Evolutionary conservation across 2,888 invertebrate species (phyloP).

Genomic region (Hecatera dysodea): DNA sequence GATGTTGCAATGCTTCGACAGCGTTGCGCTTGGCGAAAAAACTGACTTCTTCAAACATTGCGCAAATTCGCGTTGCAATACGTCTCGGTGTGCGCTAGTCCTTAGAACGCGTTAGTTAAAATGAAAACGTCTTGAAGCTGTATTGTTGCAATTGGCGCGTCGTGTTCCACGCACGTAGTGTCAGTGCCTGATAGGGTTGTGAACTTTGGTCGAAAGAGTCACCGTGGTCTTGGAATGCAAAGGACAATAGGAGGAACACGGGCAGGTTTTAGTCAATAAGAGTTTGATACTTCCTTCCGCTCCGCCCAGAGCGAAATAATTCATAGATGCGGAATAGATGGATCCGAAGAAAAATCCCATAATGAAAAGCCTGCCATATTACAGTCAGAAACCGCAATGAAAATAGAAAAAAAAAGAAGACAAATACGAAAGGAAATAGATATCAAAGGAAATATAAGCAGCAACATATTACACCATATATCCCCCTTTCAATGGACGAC

Average conservation of each 20-base stretch:
- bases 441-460: conserved; percentile 27
- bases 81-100: not conserved
- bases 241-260: no score
- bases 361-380: not conserved
- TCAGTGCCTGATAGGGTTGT: no score
- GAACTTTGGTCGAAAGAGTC: no score
- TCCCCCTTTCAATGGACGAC: conserved; percentile 46
- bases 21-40: not conserved
- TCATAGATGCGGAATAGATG: no score
- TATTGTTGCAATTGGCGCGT: conserved; percentile 17
- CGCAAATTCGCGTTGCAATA: not conserved
- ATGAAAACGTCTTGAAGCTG: conserved; percentile 29
- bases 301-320: no score
- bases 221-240: no score
- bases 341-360: no score
- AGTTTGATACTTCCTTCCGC: no score
- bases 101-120: conserved; percentile 48
- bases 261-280: no score
- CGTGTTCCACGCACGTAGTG: no score
- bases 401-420: conserved; percentile 15
- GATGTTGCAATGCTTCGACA: no score
- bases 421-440: conserved; percentile 15
- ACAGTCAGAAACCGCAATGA: not conserved
- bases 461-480: conserved; percentile 41
- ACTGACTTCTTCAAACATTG: not conserved